phyloP scores from a whole-genome alignment of 2,888 invertebrate genomes.

The Trissonchulus latispiculum region DNA sequence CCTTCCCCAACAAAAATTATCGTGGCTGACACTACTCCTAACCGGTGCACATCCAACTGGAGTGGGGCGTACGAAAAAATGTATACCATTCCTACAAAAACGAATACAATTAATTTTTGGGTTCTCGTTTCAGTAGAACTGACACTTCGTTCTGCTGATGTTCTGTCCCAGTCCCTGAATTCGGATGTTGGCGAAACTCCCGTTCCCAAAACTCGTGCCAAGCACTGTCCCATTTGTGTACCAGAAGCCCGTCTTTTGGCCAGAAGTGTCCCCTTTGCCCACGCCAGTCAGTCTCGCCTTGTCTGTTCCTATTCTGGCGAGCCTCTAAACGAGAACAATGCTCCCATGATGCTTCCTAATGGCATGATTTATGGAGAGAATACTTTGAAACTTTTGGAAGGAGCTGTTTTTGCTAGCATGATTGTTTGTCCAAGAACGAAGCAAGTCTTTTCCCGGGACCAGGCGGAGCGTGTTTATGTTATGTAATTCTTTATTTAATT shows the following conservation, averaged over 20 bases:
- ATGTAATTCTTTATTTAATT: too few relatives aligned
- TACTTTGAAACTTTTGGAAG: conserved; percentile 49
- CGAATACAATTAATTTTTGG: too few relatives aligned
- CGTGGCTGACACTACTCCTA: too few relatives aligned
- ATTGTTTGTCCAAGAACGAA: conserved; percentile 88
- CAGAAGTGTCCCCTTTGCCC: conserved; percentile 70
- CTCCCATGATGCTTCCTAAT: conserved; percentile 96
- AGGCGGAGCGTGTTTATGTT: conserved; percentile 90
- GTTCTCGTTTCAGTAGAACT: neutral
- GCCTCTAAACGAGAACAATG: conserved; percentile 91
- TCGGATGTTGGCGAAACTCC: too few relatives aligned
- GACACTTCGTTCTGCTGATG: too few relatives aligned
- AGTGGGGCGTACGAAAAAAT: too few relatives aligned
- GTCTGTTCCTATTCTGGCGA: conserved; percentile 80
- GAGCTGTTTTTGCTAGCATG: conserved; percentile 75
- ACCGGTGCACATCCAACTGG: too few relatives aligned
- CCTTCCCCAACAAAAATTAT: too few relatives aligned
- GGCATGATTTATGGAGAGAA: conserved; percentile 61
- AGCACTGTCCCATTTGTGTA: conserved; percentile 35
- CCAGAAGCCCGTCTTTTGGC: conserved; percentile 18
- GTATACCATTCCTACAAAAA: too few relatives aligned
- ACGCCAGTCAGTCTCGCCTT: conserved; percentile 86
- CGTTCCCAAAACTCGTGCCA: conserved; percentile 8
- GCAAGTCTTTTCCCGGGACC: conserved; percentile 75
- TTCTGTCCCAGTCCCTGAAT: too few relatives aligned